Percentiles rank a stretch among this genome's conserved stretches.
Conservation (phyloP, 2,888 invertebrate species). For the Oscheius sp. region DNA sequence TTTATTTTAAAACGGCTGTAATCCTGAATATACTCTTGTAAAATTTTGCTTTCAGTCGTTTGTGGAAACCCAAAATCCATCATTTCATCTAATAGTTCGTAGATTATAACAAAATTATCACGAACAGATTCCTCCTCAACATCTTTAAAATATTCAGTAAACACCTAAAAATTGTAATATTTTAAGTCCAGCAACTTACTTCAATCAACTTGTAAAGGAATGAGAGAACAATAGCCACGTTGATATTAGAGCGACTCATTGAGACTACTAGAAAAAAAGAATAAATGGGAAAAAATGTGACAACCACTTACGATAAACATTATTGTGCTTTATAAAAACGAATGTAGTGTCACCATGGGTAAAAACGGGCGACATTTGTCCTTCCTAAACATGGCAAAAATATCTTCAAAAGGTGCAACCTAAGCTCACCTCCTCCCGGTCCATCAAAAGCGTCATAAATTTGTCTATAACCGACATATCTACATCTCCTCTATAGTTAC, state of each 20-base stretch:
- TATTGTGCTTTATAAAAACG: constrained; percentile 96
- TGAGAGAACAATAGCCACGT: constrained; percentile 93
- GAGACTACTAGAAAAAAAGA: constrained; percentile 66
- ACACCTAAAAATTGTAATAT: constrained; percentile 73
- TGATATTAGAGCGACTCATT: constrained; percentile 89
- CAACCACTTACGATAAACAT: constrained; percentile 81
- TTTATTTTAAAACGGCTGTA: too few relatives aligned
- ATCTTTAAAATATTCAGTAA: constrained; percentile 93
- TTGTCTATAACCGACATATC: constrained; percentile 96
- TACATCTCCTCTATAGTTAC: constrained; percentile 96
- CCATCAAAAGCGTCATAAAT: constrained; percentile 96
- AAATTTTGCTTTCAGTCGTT: constrained; percentile 96
- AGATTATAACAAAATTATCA: constrained; percentile 98
- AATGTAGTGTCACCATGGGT: constrained; percentile 81
- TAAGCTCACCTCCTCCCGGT: constrained; percentile 88
- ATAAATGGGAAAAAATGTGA: constrained; percentile 18
- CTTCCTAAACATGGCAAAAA: constrained; percentile 74
- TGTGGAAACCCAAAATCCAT: constrained; percentile 97
- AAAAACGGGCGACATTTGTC: constrained; percentile 80
- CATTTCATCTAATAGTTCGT: constrained; percentile 93
- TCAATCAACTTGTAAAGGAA: constrained; percentile 97
- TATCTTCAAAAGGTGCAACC: neutral
- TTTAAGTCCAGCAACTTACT: constrained; percentile 77
- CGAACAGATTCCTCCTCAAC: constrained; percentile 93
- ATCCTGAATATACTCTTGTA: constrained; percentile 88